Percentiles rank a stretch among this genome's conserved stretches.
phyloP scores from a whole-genome alignment of 2,113 vertebrate species.

The Eurypyga helias region DNA sequence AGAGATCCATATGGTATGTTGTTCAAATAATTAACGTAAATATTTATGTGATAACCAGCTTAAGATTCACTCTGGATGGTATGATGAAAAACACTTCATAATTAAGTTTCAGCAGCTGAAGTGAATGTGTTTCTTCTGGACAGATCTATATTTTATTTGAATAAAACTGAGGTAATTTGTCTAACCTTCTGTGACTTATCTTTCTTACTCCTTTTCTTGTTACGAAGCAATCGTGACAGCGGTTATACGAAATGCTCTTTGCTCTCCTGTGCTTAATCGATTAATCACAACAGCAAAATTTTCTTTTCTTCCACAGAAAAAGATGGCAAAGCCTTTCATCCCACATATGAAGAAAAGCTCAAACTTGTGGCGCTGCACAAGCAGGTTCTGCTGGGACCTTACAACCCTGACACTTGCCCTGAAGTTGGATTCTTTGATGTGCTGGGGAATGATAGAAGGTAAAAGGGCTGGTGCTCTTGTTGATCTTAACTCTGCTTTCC shows the following conservation, averaged over 20 bases:
- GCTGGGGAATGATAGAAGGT: conserved; percentile 97
- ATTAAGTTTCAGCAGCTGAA: neutral
- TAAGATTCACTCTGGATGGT: neutral
- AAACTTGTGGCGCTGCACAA: conserved; percentile 95
- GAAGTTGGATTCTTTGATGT: conserved; percentile 99
- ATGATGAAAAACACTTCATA: neutral
- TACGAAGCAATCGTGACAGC: neutral
- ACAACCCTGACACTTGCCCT: conserved; percentile 93
- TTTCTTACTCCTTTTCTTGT: neutral
- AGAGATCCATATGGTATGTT: neutral
- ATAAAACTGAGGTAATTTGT: neutral
- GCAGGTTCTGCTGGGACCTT: conserved; percentile 91
- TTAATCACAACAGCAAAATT: neutral
- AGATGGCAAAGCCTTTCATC: conserved; percentile 98
- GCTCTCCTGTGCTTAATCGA: neutral
- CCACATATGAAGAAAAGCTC: conserved; percentile 96
- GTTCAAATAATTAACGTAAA: neutral
- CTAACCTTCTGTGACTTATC: neutral
- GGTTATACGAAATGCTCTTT: neutral
- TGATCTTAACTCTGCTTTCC: neutral
- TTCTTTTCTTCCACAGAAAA: conserved; percentile 82
- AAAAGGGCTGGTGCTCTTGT: conserved; percentile 52
- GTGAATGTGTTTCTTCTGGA: neutral
- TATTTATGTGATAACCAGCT: neutral
- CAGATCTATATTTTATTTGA: neutral